These are phyloP conservation scores for Cephus pygmeus DNA, from an alignment of 2,888 invertebrate genomes.

Conservation along the genomic window DNA sequence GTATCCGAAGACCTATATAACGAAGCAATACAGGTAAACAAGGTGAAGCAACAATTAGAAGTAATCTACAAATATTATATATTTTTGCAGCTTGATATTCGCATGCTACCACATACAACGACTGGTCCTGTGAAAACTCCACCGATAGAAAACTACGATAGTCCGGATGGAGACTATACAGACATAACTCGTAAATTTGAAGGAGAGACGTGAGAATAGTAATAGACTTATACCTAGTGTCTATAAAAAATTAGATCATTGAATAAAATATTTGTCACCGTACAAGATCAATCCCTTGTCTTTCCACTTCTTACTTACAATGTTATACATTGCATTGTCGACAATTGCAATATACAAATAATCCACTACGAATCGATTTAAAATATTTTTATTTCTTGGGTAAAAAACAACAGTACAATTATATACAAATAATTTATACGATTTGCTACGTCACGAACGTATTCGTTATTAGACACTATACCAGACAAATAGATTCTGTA, in stretches of 20 bases:
- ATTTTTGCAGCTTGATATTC: conserved; percentile 75
- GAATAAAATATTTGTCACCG: neutral
- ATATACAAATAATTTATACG: conserved; percentile 10
- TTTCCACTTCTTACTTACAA: neutral
- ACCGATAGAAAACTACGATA: conserved; percentile 81
- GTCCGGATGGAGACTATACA: conserved; percentile 91
- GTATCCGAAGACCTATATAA: conserved; percentile 90
- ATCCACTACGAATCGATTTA: neutral
- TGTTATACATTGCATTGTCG: too few species aligned
- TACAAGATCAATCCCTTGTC: neutral
- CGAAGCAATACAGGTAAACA: conserved; percentile 81
- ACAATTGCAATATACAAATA: neutral
- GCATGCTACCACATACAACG: conserved; percentile 75
- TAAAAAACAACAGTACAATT: conserved; percentile 18
- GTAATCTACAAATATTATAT: neutral
- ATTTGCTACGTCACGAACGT: neutral
- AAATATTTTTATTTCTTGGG: conserved; percentile 12
- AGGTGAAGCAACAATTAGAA: neutral
- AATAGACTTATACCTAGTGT: neutral
- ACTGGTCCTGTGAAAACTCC: conserved; percentile 87
- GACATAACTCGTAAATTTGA: conserved; percentile 78
- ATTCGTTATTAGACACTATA: neutral
- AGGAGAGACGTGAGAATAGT: conserved; percentile 32
- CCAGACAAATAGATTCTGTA: neutral
- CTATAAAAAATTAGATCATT: neutral